These are phyloP conservation scores for Drosophila fuyamai DNA, from an alignment of 1,140 invertebrate species.

Conservation along the genomic window DNA sequence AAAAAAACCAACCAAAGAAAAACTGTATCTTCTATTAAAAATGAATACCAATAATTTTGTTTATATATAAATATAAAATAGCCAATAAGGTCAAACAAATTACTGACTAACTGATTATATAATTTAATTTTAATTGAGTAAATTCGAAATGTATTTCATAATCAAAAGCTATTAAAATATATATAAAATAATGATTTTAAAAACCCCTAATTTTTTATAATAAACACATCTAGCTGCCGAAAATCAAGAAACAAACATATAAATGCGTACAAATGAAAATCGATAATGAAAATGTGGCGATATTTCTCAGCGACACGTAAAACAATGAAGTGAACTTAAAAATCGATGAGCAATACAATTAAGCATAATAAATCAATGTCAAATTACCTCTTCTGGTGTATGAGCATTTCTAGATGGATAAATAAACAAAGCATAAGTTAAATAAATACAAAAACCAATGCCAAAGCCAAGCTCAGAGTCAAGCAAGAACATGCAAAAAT, in stretches of 20 bases:
- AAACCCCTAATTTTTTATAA: background rate
- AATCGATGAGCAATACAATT: background rate
- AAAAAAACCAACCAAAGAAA: background rate
- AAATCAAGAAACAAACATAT: background rate
- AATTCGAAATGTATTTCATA: too few species aligned
- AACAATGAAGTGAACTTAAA: slow-evolving; percentile 9
- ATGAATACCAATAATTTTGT: background rate
- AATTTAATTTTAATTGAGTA: too few species aligned
- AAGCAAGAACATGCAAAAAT: slow-evolving; percentile 8
- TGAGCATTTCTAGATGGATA: slow-evolving; percentile 29
- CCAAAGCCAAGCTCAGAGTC: slow-evolving; percentile 1
- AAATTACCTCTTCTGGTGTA: slow-evolving; percentile 25
- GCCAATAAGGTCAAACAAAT: too few species aligned
- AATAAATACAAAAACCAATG: background rate
- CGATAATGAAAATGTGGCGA: background rate
- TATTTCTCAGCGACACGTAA: background rate
- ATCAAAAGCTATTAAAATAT: background rate
- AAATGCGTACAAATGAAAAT: background rate
- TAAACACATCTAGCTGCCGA: background rate
- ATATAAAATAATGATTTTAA: background rate
- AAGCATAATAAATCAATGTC: slow-evolving; percentile 4
- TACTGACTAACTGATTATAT: too few species aligned
- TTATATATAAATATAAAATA: background rate
- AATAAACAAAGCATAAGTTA: slow-evolving; percentile 20
- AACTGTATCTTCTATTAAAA: background rate